These are phyloP conservation scores for Polymixis flavicincta DNA, from an alignment of 2,888 invertebrate species.

Conservation along the genomic window DNA sequence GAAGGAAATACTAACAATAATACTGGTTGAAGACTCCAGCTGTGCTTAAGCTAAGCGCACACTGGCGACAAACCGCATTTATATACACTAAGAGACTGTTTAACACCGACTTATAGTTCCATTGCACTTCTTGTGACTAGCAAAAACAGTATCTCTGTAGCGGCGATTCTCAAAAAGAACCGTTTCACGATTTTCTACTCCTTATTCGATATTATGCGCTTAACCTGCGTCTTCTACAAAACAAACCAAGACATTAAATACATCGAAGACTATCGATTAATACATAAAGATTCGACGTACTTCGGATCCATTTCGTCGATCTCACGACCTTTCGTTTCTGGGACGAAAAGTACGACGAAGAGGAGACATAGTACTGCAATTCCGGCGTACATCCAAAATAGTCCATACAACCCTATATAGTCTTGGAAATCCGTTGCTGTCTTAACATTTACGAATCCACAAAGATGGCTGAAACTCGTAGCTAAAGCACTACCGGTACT, in stretches of 20 bases:
- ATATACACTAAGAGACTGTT: constrained; percentile 42
- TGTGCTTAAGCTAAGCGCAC: constrained; percentile 50
- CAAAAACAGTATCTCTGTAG: constrained; percentile 51
- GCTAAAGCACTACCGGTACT: constrained; percentile 93
- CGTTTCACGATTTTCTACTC: constrained; percentile 26
- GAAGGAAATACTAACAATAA: constrained; percentile 67
- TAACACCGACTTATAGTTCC: constrained; percentile 51
- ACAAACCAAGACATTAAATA: constrained; percentile 42
- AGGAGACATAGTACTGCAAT: constrained; percentile 95
- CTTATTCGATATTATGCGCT: constrained; percentile 50
- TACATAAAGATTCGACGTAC: constrained; percentile 90
- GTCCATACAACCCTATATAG: constrained; percentile 94
- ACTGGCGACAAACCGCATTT: constrained; percentile 25
- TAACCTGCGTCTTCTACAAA: constrained; percentile 47
- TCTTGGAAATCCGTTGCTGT: constrained; percentile 95
- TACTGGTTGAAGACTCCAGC: constrained; percentile 67
- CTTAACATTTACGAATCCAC: constrained; percentile 96
- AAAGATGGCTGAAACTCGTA: constrained; percentile 96
- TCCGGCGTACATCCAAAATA: constrained; percentile 96
- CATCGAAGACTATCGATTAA: constrained; percentile 86
- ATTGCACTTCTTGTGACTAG: constrained; percentile 63
- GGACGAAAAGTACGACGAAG: constrained; percentile 96
- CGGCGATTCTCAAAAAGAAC: constrained; percentile 19
- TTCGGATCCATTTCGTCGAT: constrained; percentile 96
- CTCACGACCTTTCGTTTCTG: constrained; percentile 97